Conservation (phyloP, 2,888 invertebrate species). For the Volucella zonaria region DNA sequence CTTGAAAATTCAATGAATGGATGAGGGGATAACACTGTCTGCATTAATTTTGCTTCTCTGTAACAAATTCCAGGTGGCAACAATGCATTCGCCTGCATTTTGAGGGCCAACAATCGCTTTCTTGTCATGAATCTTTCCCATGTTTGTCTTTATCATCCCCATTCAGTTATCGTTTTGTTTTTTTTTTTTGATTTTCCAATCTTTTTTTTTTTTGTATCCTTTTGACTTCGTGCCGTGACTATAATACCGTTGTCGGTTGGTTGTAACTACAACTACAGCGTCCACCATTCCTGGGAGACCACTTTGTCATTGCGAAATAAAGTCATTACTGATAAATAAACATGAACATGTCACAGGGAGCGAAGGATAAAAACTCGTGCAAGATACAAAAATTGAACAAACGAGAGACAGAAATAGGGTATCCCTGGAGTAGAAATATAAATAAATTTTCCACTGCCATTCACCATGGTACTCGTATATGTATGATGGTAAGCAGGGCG, state of each 20-base stretch:
- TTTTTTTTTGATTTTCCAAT: neutral
- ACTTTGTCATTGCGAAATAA: slow-evolving; percentile 71
- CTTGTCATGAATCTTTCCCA: slow-evolving; percentile 22
- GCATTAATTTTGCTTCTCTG: no score
- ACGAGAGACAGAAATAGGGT: neutral
- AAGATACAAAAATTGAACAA: slow-evolving; percentile 35
- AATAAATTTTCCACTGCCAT: slow-evolving; percentile 41
- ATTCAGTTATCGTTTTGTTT: neutral
- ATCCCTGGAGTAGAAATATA: slow-evolving; percentile 37
- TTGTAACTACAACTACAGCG: slow-evolving; percentile 42
- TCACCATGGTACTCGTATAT: neutral
- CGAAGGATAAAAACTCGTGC: slow-evolving; percentile 42
- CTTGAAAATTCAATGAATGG: no score
- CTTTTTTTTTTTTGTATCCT: slow-evolving; percentile 7
- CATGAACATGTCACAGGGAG: slow-evolving; percentile 56
- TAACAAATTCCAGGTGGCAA: slow-evolving; percentile 4
- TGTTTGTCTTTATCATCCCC: slow-evolving; percentile 47
- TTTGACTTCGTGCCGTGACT: neutral
- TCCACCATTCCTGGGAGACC: slow-evolving; percentile 57
- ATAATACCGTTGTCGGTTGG: slow-evolving; percentile 28
- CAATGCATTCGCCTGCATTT: slow-evolving; percentile 6
- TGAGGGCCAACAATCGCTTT: slow-evolving; percentile 6
- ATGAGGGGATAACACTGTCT: no score
- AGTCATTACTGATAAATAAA: slow-evolving; percentile 74
- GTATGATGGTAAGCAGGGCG: neutral